Evolutionary conservation across 1,140 invertebrate genomes (phyloP).

Genomic region (Bathynomus jamesi): DNA sequence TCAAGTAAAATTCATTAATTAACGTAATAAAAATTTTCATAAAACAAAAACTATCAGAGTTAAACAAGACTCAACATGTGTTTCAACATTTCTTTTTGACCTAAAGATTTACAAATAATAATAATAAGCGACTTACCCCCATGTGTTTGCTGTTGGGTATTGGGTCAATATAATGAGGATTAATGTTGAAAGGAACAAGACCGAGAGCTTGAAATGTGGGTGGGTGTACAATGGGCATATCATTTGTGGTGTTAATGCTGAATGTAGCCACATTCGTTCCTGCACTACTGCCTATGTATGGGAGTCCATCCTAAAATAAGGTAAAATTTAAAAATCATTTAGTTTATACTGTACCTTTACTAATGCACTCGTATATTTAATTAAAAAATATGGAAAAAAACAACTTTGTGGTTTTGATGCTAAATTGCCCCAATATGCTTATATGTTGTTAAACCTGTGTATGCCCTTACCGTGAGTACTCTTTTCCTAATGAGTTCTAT

Average conservation of each 20-base stretch:
- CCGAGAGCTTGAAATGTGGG: conserved; percentile 61
- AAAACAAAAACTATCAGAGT: neutral
- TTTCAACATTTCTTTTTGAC: neutral
- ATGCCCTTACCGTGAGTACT: conserved; percentile 34
- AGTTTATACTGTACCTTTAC: conserved; percentile 5
- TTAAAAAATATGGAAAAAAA: too few relatives aligned
- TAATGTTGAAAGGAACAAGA: conserved; percentile 75
- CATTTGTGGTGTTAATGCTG: conserved; percentile 72
- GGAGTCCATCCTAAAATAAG: conserved; percentile 50
- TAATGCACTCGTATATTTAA: too few relatives aligned
- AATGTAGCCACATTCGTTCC: conserved; percentile 72
- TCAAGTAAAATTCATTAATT: neutral
- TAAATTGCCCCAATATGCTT: too few relatives aligned
- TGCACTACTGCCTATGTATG: conserved; percentile 72
- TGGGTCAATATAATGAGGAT: conserved; percentile 70
- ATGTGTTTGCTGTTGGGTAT: conserved; percentile 47
- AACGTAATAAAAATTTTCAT: neutral
- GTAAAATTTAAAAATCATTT: too few relatives aligned
- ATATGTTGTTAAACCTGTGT: too few relatives aligned
- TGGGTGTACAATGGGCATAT: conserved; percentile 75
- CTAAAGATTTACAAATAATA: neutral
- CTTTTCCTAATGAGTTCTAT: conserved; percentile 52
- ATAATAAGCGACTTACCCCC: conserved; percentile 19
- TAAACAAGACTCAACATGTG: neutral
- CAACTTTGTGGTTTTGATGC: too few relatives aligned